Evolutionary conservation across 2,888 invertebrate species (phyloP).

Genomic region (Campopleginae sp.): DNA sequence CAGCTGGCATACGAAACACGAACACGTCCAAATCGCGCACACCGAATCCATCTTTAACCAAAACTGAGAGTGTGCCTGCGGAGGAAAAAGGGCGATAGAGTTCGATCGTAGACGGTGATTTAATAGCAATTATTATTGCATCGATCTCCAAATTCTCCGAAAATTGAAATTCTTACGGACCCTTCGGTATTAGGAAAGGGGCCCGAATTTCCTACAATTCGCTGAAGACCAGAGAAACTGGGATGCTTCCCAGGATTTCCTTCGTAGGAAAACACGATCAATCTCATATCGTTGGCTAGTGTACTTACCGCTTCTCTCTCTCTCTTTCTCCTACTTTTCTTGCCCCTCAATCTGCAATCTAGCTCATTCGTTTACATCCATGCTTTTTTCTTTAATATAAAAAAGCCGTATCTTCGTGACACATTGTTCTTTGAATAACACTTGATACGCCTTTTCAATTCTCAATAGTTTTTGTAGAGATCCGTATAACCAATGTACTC

Average conservation of each 20-base stretch:
- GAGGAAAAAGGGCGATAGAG: conserved; percentile 9
- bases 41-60: conserved; percentile 53
- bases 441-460: conserved; percentile 14
- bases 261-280: conserved; percentile 62
- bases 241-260: conserved; percentile 63
- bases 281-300: conserved; percentile 50
- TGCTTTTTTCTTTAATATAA: background rate
- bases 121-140: background rate
- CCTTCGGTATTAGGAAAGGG: conserved; percentile 33
- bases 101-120: background rate
- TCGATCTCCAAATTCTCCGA: too few relatives aligned
- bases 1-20: conserved; percentile 30
- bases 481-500: conserved; percentile 12
- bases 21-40: conserved; percentile 40
- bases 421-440: background rate
- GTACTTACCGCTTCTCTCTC: conserved; percentile 2
- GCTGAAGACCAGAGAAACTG: conserved; percentile 27
- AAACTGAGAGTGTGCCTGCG: conserved; percentile 13
- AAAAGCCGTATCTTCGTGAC: conserved; percentile 16
- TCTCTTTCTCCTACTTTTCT: conserved; percentile 23
- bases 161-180: conserved; percentile 43
- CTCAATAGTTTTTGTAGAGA: conserved; percentile 43
- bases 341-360: conserved; percentile 23
- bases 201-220: conserved; percentile 60
- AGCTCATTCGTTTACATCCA: conserved; percentile 16